Evolutionary conservation across 1,140 invertebrate genomes (phyloP).

Genomic region (Magallana ariakensis): DNA sequence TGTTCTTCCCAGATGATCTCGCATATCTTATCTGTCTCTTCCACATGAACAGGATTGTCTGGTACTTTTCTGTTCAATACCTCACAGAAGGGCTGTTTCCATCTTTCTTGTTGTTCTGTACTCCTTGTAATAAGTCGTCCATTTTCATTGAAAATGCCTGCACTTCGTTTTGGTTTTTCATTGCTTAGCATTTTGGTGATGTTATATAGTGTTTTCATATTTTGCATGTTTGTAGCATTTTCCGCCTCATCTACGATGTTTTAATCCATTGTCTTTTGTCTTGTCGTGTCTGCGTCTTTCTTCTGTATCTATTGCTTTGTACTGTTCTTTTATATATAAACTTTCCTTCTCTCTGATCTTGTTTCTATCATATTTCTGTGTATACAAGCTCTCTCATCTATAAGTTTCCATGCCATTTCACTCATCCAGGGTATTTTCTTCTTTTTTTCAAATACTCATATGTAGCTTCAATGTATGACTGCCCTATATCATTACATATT

Average conservation of each 20-base stretch:
- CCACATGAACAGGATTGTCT: too few relatives aligned
- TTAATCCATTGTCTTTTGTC: not conserved
- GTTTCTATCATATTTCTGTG: not conserved
- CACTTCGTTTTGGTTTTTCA: not conserved
- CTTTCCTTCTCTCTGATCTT: not conserved
- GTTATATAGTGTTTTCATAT: not conserved
- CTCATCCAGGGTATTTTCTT: not conserved
- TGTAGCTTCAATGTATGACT: too few relatives aligned
- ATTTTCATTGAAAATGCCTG: not conserved
- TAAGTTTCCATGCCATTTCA: not conserved
- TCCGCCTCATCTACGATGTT: not conserved
- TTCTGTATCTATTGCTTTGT: not conserved
- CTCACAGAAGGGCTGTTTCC: too few relatives aligned
- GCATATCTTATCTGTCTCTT: too few relatives aligned
- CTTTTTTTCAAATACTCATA: too few relatives aligned
- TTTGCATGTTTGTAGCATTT: not conserved
- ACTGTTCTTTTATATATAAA: not conserved
- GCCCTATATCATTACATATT: too few relatives aligned
- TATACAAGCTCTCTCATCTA: not conserved
- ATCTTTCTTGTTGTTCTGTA: too few relatives aligned
- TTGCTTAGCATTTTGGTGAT: slow-evolving; percentile 1
- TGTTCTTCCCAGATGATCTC: too few relatives aligned
- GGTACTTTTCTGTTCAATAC: too few relatives aligned
- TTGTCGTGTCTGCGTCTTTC: not conserved
- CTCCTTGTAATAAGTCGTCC: too few relatives aligned